A percentile compares a stretch with the other conserved stretches of the same genome.
Evolutionary conservation across 1,140 invertebrate genomes (phyloP).

Genomic region (Formica selysi): DNA sequence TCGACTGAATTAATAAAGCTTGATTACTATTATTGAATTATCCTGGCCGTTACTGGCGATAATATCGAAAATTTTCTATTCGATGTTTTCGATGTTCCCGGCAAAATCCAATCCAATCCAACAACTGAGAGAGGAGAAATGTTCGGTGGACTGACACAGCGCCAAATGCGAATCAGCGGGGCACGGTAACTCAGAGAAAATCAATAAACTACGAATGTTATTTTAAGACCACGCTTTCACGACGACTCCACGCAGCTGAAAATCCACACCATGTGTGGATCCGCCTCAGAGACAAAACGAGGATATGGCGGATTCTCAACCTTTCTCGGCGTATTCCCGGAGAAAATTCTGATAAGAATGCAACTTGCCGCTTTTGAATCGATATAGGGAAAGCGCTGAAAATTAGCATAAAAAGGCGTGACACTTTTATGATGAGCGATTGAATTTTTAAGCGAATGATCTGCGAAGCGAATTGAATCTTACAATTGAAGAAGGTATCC

Average conservation of each 20-base stretch:
- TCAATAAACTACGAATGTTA: constrained; percentile 63
- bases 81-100: background rate
- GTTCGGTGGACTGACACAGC: constrained; percentile 17
- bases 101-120: background rate
- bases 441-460: constrained; percentile 9
- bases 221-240: constrained; percentile 51
- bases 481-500: constrained; percentile 6
- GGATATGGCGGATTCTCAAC: background rate
- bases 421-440: background rate
- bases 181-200: constrained; percentile 42
- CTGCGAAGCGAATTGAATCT: background rate
- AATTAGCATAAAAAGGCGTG: background rate
- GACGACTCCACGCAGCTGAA: constrained; percentile 36
- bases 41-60: background rate
- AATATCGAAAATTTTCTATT: background rate
- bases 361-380: background rate
- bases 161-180: constrained; percentile 43
- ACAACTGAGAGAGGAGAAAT: background rate
- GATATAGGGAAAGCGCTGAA: background rate
- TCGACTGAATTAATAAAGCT: background rate
- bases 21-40: background rate
- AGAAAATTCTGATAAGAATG: background rate
- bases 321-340: background rate
- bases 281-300: background rate
- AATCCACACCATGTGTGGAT: background rate